A percentile compares a stretch with the other conserved stretches of the same genome.
These are phyloP conservation scores for Bombus haemorrhoidalis DNA, from an alignment of 1,140 invertebrate genomes.

Conservation along the genomic window DNA sequence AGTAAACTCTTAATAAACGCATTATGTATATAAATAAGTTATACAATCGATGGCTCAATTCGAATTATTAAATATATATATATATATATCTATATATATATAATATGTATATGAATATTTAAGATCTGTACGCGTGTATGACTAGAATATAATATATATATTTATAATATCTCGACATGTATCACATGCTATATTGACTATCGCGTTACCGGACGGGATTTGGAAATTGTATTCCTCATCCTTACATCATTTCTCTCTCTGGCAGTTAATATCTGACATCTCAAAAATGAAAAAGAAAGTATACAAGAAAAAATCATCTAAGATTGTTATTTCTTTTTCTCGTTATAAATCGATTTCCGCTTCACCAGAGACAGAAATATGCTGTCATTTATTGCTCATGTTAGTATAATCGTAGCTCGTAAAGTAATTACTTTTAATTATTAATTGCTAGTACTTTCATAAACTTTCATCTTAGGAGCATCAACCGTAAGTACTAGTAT, in stretches of 20 bases:
- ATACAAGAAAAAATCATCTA: slow-evolving; percentile 21
- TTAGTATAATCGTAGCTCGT: slow-evolving; percentile 52
- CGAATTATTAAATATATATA: slow-evolving; percentile 65
- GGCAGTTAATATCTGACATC: slow-evolving; percentile 31
- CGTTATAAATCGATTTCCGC: background rate
- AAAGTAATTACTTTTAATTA: slow-evolving; percentile 18
- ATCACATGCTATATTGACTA: slow-evolving; percentile 84
- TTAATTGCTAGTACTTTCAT: slow-evolving; percentile 67
- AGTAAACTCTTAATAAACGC: slow-evolving; percentile 71
- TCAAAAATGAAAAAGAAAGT: background rate
- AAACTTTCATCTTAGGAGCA: slow-evolving; percentile 44
- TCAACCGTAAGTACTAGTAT: slow-evolving; percentile 26
- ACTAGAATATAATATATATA: slow-evolving; percentile 59
- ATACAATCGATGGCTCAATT: slow-evolving; percentile 61
- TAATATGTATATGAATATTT: slow-evolving; percentile 75
- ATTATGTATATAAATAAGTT: slow-evolving; percentile 69
- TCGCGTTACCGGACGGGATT: slow-evolving; percentile 77
- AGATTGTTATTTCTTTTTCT: background rate
- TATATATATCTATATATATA: slow-evolving; percentile 72
- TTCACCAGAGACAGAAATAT: slow-evolving; percentile 50
- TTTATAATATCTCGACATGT: slow-evolving; percentile 78
- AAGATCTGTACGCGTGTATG: slow-evolving; percentile 67
- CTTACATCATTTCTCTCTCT: slow-evolving; percentile 51
- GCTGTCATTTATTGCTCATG: slow-evolving; percentile 57
- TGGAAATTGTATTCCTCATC: slow-evolving; percentile 67